Conservation (phyloP, 2,113 vertebrate species). For the Gallinago jamesoni region DNA sequence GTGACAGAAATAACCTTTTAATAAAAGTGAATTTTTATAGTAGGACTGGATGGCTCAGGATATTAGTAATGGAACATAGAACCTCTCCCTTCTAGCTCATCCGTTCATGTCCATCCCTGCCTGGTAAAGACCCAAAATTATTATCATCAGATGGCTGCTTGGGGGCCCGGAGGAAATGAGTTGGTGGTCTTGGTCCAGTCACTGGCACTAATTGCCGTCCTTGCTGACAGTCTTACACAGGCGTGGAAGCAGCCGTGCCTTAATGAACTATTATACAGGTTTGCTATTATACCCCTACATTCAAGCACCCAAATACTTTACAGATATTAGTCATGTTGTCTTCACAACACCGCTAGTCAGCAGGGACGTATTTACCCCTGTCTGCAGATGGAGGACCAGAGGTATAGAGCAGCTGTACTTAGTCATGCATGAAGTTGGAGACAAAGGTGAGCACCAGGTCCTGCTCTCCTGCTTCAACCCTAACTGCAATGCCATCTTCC, state of each 20-base stretch:
- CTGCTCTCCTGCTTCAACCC: background rate
- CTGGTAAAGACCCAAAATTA: conserved; percentile 65
- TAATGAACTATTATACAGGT: conserved; percentile 30
- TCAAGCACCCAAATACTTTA: background rate
- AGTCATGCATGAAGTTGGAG: background rate
- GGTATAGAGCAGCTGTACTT: conserved; percentile 16
- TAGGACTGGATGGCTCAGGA: conserved; percentile 60
- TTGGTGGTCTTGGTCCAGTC: conserved; percentile 63
- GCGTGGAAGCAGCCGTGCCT: background rate
- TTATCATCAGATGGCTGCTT: conserved; percentile 63
- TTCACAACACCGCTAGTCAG: background rate
- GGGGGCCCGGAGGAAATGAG: conserved; percentile 50
- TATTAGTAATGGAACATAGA: conserved; percentile 70
- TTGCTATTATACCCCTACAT: conserved; percentile 4
- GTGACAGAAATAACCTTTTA: conserved; percentile 72
- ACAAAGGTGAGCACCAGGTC: background rate
- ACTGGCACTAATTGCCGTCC: conserved; percentile 59
- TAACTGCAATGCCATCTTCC: background rate
- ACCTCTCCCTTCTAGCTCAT: conserved; percentile 61
- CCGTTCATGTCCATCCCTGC: conserved; percentile 32
- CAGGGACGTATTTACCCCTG: conserved; percentile 26
- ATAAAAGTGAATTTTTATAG: conserved; percentile 71
- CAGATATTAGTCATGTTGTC: conserved; percentile 21
- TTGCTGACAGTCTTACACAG: conserved; percentile 32
- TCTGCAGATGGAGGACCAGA: conserved; percentile 7